phyloP scores from a whole-genome alignment of 2,797 vertebrate genomes.

The Anguilla megastoma region DNA sequence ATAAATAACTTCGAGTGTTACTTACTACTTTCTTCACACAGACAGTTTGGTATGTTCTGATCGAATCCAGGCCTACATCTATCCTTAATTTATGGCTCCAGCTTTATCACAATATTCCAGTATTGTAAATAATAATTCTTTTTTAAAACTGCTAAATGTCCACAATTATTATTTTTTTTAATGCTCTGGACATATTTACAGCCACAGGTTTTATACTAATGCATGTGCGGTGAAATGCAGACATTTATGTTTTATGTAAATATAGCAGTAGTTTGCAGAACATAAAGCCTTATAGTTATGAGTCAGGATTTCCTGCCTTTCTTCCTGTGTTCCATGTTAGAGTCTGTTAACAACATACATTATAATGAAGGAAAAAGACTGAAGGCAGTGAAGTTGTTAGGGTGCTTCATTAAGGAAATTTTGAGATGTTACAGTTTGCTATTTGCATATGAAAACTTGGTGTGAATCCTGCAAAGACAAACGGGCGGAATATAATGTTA shows the following conservation, averaged over 20 bases:
- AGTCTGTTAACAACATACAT: background rate
- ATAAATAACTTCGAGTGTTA: background rate
- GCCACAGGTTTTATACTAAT: background rate
- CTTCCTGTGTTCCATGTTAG: conserved; percentile 17
- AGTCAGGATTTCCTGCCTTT: conserved; percentile 23
- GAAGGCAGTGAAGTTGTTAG: background rate
- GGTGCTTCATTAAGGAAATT: background rate
- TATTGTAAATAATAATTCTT: background rate
- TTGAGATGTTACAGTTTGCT: background rate
- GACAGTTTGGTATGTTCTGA: background rate
- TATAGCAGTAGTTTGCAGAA: background rate
- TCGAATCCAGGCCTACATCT: background rate
- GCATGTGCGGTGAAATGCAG: background rate
- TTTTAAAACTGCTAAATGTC: background rate
- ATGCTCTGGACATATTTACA: background rate
- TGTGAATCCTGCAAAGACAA: background rate
- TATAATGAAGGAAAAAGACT: conserved; percentile 7
- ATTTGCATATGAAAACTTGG: background rate
- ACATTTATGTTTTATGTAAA: conserved; percentile 5
- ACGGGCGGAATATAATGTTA: background rate
- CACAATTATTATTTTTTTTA: background rate
- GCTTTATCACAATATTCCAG: background rate
- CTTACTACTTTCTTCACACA: background rate
- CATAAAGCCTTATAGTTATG: conserved; percentile 1
- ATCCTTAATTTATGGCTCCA: background rate